Evolutionary conservation across 2,797 vertebrate genomes (phyloP).

Genomic region (Acanthiza pusilla): DNA sequence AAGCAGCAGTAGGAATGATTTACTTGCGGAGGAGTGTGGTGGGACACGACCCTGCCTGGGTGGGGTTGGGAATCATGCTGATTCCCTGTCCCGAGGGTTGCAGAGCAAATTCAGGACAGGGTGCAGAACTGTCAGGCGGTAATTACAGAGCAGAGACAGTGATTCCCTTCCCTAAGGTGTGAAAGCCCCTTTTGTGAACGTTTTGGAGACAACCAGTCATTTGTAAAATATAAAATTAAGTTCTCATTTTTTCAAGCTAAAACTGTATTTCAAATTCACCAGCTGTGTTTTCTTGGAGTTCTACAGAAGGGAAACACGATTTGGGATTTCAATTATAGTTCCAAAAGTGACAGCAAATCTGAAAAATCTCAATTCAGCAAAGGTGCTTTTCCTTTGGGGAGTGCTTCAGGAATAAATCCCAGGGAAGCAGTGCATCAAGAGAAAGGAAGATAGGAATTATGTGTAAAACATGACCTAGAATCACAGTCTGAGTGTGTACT

Average conservation of each 20-base stretch:
- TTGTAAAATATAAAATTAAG: not conserved
- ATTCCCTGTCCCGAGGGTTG: not conserved
- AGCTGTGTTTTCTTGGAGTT: not conserved
- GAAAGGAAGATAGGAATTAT: conserved; percentile 20
- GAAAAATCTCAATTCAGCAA: conserved; percentile 13
- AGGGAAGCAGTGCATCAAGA: not conserved
- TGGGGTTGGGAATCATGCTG: not conserved
- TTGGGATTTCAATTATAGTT: not conserved
- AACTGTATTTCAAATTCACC: not conserved
- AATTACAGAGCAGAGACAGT: not conserved
- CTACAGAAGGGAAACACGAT: not conserved
- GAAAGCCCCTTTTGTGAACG: not conserved
- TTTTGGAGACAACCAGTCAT: not conserved
- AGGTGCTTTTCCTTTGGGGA: conserved; percentile 6
- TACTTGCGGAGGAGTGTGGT: not conserved
- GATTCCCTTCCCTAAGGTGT: not conserved
- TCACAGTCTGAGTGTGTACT: not conserved
- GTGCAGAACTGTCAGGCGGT: not conserved
- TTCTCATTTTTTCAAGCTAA: not conserved
- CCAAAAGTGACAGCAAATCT: not conserved
- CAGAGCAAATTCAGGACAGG: not conserved
- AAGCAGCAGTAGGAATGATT: not conserved
- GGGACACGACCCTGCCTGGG: not conserved
- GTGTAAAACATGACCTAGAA: conserved; percentile 8
- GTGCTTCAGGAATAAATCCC: not conserved